Evolutionary conservation across 2,113 vertebrate genomes (phyloP), one percentile per base, ranked within the genome.

Genomic region (Anser brachyrhynchus): DNA sequence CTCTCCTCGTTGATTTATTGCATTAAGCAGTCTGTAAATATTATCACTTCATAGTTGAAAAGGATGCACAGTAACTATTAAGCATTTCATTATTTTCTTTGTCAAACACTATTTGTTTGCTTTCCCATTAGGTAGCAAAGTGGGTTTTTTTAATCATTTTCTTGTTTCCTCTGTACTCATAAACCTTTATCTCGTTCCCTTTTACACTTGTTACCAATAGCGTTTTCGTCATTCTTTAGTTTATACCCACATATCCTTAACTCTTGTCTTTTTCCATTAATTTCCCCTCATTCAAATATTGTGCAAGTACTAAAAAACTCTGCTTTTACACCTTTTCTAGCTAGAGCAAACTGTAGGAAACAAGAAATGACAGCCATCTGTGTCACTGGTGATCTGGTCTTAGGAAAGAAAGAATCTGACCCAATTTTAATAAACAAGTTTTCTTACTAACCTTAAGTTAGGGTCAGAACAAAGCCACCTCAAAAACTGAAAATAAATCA

Each of bases 91-190:
- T 22, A 78, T 95, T 92, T 84, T 67, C 78, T 44, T 78, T 76
- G 4, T 79, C 77, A 95, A 92, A 62, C 74, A 58, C 51, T 89
- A 89, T 95, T 97, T 97, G 89, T n/a, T 93, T 83, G 89, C 62
- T 70, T 94, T 82, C 62, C 85, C 67, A 49, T 58, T 90, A 89
- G 65, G 33, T 62, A 90, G 54, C 37, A 71, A 66, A 70, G 89
- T 33, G 37, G 37, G 37, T 67, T 55, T 61, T 46, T 18, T 44
- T 67, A 71, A 61, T 61, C 52, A 92, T 77, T 70, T 51, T 95
- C 78, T 89, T 84, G 41, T 69, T 94, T 93, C 41, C 64, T 65
- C 9, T 52, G 31, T 61, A 77, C 31, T 80, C 67, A 43, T 59
- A 92, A 92, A 79, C 51, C 62, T 73, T 89, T 62, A 57, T 58